These are phyloP conservation scores for Orius laevigatus DNA, from an alignment of 1,140 invertebrate species.

Conservation along the genomic window DNA sequence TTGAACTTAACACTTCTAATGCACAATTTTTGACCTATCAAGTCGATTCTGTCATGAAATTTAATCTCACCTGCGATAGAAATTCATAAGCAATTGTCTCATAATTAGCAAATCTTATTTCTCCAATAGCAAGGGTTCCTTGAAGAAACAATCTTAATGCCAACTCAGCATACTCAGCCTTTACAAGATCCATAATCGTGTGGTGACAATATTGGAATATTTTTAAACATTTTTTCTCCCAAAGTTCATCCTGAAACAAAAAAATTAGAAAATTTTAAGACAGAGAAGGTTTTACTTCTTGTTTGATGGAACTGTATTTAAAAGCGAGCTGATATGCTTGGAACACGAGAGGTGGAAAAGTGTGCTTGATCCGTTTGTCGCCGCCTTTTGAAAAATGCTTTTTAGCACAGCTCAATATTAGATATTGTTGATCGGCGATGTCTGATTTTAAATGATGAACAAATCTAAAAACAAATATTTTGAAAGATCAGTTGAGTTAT, in stretches of 20 bases:
- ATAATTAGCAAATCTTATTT: slow-evolving; percentile 84
- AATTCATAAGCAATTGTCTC: slow-evolving; percentile 98
- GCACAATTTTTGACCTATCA: too few relatives aligned
- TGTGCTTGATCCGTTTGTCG: slow-evolving; percentile 71
- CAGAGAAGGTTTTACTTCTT: slow-evolving; percentile 37
- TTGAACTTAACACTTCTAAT: neutral
- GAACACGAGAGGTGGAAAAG: slow-evolving; percentile 91
- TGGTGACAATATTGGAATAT: slow-evolving; percentile 96
- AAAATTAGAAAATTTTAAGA: neutral
- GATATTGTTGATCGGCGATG: slow-evolving; percentile 80
- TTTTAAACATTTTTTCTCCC: slow-evolving; percentile 96
- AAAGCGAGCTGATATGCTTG: slow-evolving; percentile 83
- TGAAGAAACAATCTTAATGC: slow-evolving; percentile 86
- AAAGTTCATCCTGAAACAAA: slow-evolving; percentile 70
- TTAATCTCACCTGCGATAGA: slow-evolving; percentile 81
- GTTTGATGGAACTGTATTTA: slow-evolving; percentile 57
- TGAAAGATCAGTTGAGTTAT: neutral
- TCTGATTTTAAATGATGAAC: slow-evolving; percentile 82
- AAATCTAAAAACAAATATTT: slow-evolving; percentile 35
- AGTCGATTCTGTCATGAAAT: too few relatives aligned
- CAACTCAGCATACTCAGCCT: slow-evolving; percentile 83
- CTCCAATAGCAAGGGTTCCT: slow-evolving; percentile 81
- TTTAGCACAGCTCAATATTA: slow-evolving; percentile 71
- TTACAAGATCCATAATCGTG: slow-evolving; percentile 82
- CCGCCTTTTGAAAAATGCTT: slow-evolving; percentile 84